These are phyloP conservation scores for Aricia agestis DNA, from an alignment of 1,140 invertebrate genomes.

Conservation along the genomic window DNA sequence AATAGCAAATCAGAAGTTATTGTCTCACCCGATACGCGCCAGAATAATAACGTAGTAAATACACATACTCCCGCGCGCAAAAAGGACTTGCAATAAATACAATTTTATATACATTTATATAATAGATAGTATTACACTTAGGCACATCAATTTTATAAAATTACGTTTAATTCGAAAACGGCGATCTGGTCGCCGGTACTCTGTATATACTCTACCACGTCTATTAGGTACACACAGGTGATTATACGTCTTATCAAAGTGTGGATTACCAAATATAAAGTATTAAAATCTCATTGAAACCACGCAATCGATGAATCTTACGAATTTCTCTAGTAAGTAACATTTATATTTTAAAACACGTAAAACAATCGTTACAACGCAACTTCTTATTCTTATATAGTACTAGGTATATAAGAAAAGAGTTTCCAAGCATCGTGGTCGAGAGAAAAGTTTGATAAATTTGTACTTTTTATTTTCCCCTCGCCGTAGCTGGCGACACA, in stretches of 20 bases:
- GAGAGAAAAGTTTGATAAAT: constrained; percentile 59
- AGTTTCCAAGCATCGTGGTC: constrained; percentile 51
- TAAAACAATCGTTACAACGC: constrained; percentile 47
- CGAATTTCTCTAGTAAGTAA: constrained; percentile 54
- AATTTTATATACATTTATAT: constrained; percentile 64
- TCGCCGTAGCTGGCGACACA: neutral
- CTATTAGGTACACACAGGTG: constrained; percentile 58
- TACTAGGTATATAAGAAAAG: constrained; percentile 63
- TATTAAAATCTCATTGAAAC: constrained; percentile 38
- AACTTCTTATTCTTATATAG: constrained; percentile 57
- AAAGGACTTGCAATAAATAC: constrained; percentile 46
- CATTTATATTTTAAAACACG: constrained; percentile 54
- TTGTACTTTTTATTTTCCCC: constrained; percentile 66
- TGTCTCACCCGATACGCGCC: constrained; percentile 50
- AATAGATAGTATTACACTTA: constrained; percentile 75
- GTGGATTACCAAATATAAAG: constrained; percentile 42
- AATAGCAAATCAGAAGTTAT: constrained; percentile 61
- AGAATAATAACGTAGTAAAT: constrained; percentile 17
- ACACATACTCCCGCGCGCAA: constrained; percentile 16
- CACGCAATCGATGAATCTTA: constrained; percentile 39
- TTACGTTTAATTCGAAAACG: constrained; percentile 70
- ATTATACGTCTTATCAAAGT: constrained; percentile 44
- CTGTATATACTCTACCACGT: constrained; percentile 49
- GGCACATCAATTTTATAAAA: constrained; percentile 78
- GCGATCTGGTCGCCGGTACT: constrained; percentile 61